phyloP scores from a whole-genome alignment of 2,113 vertebrate species.

The Cebidichthys violaceus region DNA sequence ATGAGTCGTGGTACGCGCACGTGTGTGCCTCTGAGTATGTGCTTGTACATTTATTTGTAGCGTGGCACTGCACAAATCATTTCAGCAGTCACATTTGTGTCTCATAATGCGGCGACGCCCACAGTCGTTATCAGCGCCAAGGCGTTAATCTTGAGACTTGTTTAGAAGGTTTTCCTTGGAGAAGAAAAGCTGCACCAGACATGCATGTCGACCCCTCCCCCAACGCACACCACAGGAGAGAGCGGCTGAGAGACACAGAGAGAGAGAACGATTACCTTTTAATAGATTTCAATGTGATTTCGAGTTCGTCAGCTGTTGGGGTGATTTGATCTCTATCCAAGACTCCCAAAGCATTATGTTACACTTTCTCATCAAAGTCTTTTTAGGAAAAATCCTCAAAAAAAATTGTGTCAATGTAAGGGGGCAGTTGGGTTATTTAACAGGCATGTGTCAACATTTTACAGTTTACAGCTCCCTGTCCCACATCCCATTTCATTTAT shows the following conservation, averaged over 20 bases:
- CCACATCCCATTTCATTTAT: constrained; percentile 43
- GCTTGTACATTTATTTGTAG: constrained; percentile 12
- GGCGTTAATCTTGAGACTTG: constrained; percentile 90
- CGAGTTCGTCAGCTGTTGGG: background rate
- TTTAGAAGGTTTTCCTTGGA: constrained; percentile 26
- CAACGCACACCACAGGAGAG: constrained; percentile 5
- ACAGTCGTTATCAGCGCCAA: constrained; percentile 91
- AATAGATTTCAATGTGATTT: constrained; percentile 18
- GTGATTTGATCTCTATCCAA: background rate
- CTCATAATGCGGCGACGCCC: constrained; percentile 81
- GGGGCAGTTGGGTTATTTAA: constrained; percentile 14
- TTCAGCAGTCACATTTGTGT: constrained; percentile 83
- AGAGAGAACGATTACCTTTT: constrained; percentile 1
- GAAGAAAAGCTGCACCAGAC: constrained; percentile 49
- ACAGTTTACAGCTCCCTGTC: constrained; percentile 28
- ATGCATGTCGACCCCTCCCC: constrained; percentile 59
- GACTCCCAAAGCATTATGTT: background rate
- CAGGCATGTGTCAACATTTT: constrained; percentile 30
- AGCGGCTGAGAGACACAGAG: background rate
- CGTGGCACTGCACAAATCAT: constrained; percentile 88
- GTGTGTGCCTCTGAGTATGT: background rate
- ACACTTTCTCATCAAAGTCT: background rate
- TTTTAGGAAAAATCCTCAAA: background rate
- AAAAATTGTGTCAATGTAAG: background rate
- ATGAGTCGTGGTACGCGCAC: background rate